These are phyloP conservation scores for Ellobium chinense DNA, from an alignment of 2,888 invertebrate species.

Conservation along the genomic window DNA sequence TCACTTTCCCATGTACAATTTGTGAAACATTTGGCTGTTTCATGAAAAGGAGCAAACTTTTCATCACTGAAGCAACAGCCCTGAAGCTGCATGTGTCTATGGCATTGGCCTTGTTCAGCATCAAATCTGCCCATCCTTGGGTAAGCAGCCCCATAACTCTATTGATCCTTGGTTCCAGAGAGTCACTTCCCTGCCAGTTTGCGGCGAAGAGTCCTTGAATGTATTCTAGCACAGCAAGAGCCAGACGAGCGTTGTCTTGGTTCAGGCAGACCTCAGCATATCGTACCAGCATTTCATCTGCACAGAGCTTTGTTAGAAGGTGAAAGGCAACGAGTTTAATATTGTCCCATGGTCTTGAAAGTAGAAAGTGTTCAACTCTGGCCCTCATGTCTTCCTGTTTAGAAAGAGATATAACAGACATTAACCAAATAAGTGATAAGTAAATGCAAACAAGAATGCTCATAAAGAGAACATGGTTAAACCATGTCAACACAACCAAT, in stretches of 20 bases:
- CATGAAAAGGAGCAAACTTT: conserved; percentile 6
- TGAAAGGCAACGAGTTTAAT: conserved; percentile 31
- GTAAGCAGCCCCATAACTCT: background rate
- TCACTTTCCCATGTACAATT: background rate
- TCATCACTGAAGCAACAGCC: conserved; percentile 1
- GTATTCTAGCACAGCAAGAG: conserved; percentile 20
- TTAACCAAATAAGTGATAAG: too few species aligned
- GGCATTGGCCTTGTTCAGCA: conserved; percentile 6
- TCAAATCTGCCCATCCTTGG: conserved; percentile 32
- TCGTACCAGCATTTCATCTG: background rate
- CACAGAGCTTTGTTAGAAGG: conserved; percentile 18
- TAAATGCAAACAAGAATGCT: too few species aligned
- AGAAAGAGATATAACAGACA: conserved; percentile 9
- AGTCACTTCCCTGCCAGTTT: background rate
- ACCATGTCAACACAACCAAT: too few species aligned
- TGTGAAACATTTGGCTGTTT: background rate
- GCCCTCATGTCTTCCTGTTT: conserved; percentile 5
- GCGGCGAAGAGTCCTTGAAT: conserved; percentile 5
- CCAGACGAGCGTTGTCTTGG: conserved; percentile 18
- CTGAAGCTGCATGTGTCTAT: conserved; percentile 28
- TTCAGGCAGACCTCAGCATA: conserved; percentile 30
- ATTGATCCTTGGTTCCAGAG: background rate
- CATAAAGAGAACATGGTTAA: too few species aligned
- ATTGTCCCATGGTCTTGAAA: conserved; percentile 24
- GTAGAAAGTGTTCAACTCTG: background rate